Base-by-base conservation (phyloP, 2,113 vertebrate species). In the Pitta sordida region DNA sequence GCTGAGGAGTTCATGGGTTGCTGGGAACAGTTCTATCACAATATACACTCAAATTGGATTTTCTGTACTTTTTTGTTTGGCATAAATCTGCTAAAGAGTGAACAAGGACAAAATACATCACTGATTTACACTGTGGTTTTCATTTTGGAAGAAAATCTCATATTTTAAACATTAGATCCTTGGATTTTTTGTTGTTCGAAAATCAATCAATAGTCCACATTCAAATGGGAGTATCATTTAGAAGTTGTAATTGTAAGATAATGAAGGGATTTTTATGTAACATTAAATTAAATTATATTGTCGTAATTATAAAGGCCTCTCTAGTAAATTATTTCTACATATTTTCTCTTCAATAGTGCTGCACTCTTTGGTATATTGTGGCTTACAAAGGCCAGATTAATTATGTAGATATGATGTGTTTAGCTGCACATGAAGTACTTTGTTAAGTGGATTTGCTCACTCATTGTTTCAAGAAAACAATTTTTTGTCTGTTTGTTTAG, bases 291-390 rank as follows among this genome's bases (percentile, higher is more conserved):
- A 96, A 95, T 95, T 9, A 53, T 53, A 17, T 44, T 82, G 16
- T 73, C 58, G 17, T 49, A 65, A 90, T 84, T 94, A 46, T 68
- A 84, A 81, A 93, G 12, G 6, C 26, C n/a, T 53, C 55, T 93
- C 41, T 77, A 94, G 86, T 84, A 70, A 87, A 83, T 64, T 53
- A 60, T 91, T 36, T 65, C 19, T 94, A 16, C 17, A 10, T 68
- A 65, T 90, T 95, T 96, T 96, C 37, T 86, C 64, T 51, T 62
- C 60, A 59, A 69, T 69, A 79, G 32, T 63, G 44, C 44, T 94
- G 51, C 82, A 89, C 39, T 48, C 10, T 29, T 95, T 87, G 14
- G 26, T 82, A 32, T 85, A 39, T 6, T 78, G 24, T 63, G 56
- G 7, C 39, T 63, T 84, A 74, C 49, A 59, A 83, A 64, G 34